Evolutionary conservation across 1,140 invertebrate species (phyloP), one percentile per base, ranked within the genome.

Genomic region (Tenebrio molitor): DNA sequence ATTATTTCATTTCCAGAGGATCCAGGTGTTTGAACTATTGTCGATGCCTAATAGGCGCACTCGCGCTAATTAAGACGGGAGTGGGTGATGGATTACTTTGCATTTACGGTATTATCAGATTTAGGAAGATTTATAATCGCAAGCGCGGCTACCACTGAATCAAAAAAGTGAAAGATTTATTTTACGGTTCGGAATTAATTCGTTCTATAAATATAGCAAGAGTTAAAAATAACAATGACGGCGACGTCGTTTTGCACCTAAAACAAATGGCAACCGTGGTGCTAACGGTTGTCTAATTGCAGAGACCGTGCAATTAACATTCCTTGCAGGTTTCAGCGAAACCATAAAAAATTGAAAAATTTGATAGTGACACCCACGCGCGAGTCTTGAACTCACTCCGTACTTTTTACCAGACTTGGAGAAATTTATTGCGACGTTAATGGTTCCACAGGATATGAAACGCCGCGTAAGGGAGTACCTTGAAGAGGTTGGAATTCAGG

Each of bases 201-300:
- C 12, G 12, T 7, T 39, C 36, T 39, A 39, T 39, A 39, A 39
- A 39, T 39, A 39, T 17, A 17, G 2, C 12, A 29, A 58, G 10
- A n/a, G 25, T 58, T 58, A 58, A 58, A 58, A 58, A 58, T 58
- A 58, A 58, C 25, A 58, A 58, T 58, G 50, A 58, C 50, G 21
- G 0, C 23, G n/a, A 58, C 14, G 29, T 25, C 5, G 36, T 58
- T n/a, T 29, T 58, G 50, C 23, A 53, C 6, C 50, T 58, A 58
- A 58, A 7, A 39, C 50, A 58, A 25, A 29, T 58, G 50, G 23
- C 21, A 29, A 29, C 50, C 29, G 21, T 21, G 25, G 15, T 58
- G 29, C 29, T 58, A 58, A 58, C 50, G 23, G 50, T 58, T 58
- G 29, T 5, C 5, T 39, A 39, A 39, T 39, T 39, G 12, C n/a